A percentile compares a stretch with the other conserved stretches of the same genome.
These are phyloP conservation scores for Trissolcus japonicus DNA, from an alignment of 2,888 invertebrate genomes.

Conservation along the genomic window DNA sequence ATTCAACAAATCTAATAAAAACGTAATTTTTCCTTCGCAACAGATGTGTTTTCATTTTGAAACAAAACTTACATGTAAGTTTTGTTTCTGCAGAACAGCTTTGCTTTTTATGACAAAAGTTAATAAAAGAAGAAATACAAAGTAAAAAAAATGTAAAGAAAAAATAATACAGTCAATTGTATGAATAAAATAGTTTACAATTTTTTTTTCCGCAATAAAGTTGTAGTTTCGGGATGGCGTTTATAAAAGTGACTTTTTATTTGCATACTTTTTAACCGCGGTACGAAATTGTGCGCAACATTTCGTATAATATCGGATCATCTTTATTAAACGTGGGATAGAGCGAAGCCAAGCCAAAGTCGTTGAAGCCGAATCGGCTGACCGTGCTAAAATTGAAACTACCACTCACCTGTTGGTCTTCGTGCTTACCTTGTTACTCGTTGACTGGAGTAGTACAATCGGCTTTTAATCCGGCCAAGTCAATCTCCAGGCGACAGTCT, in stretches of 20 bases:
- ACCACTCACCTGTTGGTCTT: slow-evolving; percentile 56
- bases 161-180: too few relatives aligned
- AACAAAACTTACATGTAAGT: too few relatives aligned
- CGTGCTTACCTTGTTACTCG: slow-evolving; percentile 53
- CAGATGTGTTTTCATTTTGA: too few relatives aligned
- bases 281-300: slow-evolving; percentile 5
- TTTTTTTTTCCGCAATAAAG: not conserved
- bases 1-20: not conserved
- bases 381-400: slow-evolving; percentile 54
- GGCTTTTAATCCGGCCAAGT: slow-evolving; percentile 50
- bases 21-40: too few relatives aligned
- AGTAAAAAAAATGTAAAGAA: too few relatives aligned
- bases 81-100: too few relatives aligned
- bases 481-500: slow-evolving; percentile 23
- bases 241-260: not conserved
- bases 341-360: slow-evolving; percentile 22
- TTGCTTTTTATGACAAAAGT: too few relatives aligned
- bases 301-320: slow-evolving; percentile 24
- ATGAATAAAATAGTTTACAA: too few relatives aligned
- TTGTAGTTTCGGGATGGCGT: not conserved
- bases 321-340: slow-evolving; percentile 29
- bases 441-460: slow-evolving; percentile 55
- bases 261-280: not conserved
- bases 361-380: slow-evolving; percentile 43
- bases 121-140: too few relatives aligned